Base-by-base conservation (phyloP, 2,888 invertebrate species). In the Aricia artaxerxes region DNA sequence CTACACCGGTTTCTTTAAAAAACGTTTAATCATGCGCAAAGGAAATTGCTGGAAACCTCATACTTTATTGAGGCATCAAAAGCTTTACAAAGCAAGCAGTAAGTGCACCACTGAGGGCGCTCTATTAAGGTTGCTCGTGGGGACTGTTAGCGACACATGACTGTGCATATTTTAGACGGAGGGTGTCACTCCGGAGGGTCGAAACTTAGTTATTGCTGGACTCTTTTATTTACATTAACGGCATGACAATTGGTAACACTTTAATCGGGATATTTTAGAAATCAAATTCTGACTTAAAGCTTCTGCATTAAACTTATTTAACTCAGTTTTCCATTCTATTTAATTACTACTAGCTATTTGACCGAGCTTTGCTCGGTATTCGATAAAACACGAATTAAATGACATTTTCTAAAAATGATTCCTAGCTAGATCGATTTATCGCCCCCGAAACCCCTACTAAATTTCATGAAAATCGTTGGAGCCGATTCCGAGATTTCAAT, bases 121-220 rank as follows among this genome's bases (percentile, higher is more conserved):
- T 92, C 87, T 87, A 89, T 90, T 90, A 89, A 88, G 90, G 89
- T 88, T 90, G 89, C 87, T 90, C 89, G 87, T 86, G 86, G 87
- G 88, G 87, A 86, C 87, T 86, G 84, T 84, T 49, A 78, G 81
- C 83, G 82, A 82, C 86, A 86, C 89, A 87, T 90, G 91, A 88
- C 89, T 88, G 85, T 86, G 88, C 91, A 91, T 90, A 90, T 89
- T 90, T 91, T 69, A 69, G 35, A 69, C 69, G 5, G 35, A 35
- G 69, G 69, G 69, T 69, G 69, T 69, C 13, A 69, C 9, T 84
- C 82, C 78, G 82, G 86, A 88, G 88, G 90, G 89, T 86, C 85
- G 85, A 85, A 85, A 86, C 83, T 84, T 84, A 87, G 86, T 85
- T 86, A 85, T 84, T 84, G 82, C 82, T 77, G 85, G 84, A 87